Evolutionary conservation across 2,888 invertebrate genomes (phyloP), one percentile per base, ranked within the genome.

Genomic region (Drosophila mimetica): DNA sequence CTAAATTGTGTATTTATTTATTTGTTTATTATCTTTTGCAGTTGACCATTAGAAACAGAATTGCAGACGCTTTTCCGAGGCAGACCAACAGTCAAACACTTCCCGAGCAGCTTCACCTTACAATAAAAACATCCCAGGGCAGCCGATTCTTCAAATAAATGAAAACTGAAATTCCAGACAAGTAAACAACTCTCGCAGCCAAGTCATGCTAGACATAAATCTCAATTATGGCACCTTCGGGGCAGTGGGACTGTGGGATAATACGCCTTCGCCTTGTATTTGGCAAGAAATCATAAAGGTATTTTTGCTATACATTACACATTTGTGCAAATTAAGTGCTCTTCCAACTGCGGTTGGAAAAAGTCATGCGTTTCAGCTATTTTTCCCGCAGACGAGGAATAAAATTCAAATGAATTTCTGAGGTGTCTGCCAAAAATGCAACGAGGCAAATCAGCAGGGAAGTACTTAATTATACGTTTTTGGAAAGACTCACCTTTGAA

Each of bases 141-240:
- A 8, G 18, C 34, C 39, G 14, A 30, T 52, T 36, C 28, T 28
- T 64, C 59, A 59, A 71, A 59, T 44, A 51, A 69, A 50, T 42
- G n/a, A 42, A 46, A 55, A 28, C n/a, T 7, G 9, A 18, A 41
- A 39, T 18, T 25, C 14, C 28, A n/a, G 20, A 8, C 41, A 42
- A 42, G 47, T 39, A 54, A 64, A 44, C 63, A 63, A 63, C 25
- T 61, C 28, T 34, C 7, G 20, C 39, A 9, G 18, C 20, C 44
- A 28, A 53, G 18, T 30, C 39, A 25, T 8, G 44, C 44, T 16
- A 20, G n/a, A 42, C 14, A 70, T 71, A 71, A 71, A 71, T 70
- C 71, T 71, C 52, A 71, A 61, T 70, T 70, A 71, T 53, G 39
- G 20, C 58, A 8, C 14, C 41, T 48, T 37, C 4, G 65, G 22